Evolutionary conservation across 2,113 vertebrate species (phyloP), one percentile per base, ranked within the genome.

Genomic region (Chaenogobius annularis): DNA sequence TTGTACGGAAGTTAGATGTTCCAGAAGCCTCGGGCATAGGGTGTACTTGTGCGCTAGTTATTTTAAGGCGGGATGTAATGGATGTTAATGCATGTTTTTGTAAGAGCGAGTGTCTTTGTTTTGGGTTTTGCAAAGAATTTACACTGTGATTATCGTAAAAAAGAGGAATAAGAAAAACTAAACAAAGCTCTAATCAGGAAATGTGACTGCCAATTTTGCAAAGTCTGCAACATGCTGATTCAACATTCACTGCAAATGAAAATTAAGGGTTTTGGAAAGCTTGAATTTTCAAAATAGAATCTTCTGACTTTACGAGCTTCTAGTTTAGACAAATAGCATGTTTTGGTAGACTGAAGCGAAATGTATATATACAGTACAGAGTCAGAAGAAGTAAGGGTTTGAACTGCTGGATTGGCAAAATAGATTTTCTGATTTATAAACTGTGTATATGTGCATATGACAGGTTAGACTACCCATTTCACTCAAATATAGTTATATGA

Each of bases 61-160:
- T 70, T 76, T 78, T 80, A 76, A 70, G 1, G 14, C 61, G 23
- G 5, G 72, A 70, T 71, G 9, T 70, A 73, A 44, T 40, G 20
- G 47, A 20, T 56, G 31, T 66, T 74, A 37, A 1, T 73, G 55
- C 68, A 12, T 7, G 59, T 68, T 74, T 64, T 46, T 44, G 40
- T 40, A 44, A 22, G 44, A 50, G 3, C 62, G 55, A 73, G n/a
- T 0, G 10, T 68, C 35, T 20, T 52, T 52, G 12, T 48, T 15
- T 70, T 75, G 55, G 35, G 35, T 22, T 66, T 46, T 26, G n/a
- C 11, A 3, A 46, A 22, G n/a, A 10, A 10, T 56, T n/a, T 22
- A 56, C 56, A 0, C 40, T 66, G 37, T 66, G 43, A 66, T 66
- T 22, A 66, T 66, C 63, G 8, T 47, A 13, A 66, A 44, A 43